Percentiles rank a stretch among this genome's conserved stretches.
Evolutionary conservation across 1,140 invertebrate species (phyloP).

Genomic region (Druon quercuslanigerum): DNA sequence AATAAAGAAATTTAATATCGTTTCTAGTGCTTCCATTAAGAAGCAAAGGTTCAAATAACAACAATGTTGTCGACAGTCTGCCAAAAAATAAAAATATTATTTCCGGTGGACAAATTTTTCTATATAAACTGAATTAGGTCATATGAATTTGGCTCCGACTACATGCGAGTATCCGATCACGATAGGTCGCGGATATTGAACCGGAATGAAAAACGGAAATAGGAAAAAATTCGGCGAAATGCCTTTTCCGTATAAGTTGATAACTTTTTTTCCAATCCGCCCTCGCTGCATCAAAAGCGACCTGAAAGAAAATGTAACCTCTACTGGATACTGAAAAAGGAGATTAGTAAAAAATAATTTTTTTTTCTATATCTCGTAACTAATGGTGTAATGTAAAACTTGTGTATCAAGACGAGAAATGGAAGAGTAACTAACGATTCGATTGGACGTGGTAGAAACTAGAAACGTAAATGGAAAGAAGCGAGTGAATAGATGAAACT

Average conservation of each 20-base stretch:
- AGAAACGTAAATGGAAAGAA: conserved; percentile 22
- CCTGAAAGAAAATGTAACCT: not conserved
- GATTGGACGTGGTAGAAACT: conserved; percentile 6
- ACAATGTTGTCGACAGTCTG: too few relatives aligned
- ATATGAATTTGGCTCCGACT: conserved; percentile 1
- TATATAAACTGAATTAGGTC: not conserved
- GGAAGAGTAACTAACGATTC: conserved; percentile 28
- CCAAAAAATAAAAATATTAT: not conserved
- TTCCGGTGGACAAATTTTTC: not conserved
- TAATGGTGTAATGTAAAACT: not conserved
- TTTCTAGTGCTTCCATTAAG: too few relatives aligned
- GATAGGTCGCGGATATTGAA: not conserved
- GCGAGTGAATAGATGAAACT: conserved; percentile 11
- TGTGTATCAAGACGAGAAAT: not conserved
- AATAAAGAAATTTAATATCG: too few relatives aligned
- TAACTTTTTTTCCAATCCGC: not conserved
- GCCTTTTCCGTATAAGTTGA: conserved; percentile 1
- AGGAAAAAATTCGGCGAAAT: conserved; percentile 14
- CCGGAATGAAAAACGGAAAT: not conserved
- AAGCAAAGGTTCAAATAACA: too few relatives aligned
- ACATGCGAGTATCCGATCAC: conserved; percentile 3
- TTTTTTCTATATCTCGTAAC: not conserved
- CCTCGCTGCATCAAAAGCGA: not conserved
- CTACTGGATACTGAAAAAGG: not conserved
- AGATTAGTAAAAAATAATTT: not conserved